Evolutionary conservation across 2,113 vertebrate species (phyloP).

Genomic region (Dolichotis patagonum): DNA sequence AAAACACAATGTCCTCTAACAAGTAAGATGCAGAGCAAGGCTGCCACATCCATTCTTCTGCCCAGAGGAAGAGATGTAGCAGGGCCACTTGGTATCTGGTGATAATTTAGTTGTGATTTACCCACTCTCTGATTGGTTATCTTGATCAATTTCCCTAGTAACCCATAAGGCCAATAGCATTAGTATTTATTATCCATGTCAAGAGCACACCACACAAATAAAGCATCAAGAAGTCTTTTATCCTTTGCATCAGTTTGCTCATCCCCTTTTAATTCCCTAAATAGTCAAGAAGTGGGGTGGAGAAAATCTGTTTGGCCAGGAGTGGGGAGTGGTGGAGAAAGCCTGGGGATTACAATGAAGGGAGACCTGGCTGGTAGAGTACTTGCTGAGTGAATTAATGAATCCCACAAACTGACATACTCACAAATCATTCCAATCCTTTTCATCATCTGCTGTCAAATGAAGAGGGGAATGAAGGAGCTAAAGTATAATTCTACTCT

Average conservation of each 20-base stretch:
- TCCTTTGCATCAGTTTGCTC: slow-evolving; percentile 18
- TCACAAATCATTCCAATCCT: neutral
- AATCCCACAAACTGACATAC: neutral
- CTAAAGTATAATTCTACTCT: neutral
- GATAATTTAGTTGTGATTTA: slow-evolving; percentile 64
- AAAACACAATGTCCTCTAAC: slow-evolving; percentile 39
- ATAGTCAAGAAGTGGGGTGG: neutral
- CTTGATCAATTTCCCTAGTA: slow-evolving; percentile 61
- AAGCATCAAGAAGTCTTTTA: slow-evolving; percentile 34
- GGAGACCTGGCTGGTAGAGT: neutral
- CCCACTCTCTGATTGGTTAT: slow-evolving; percentile 40
- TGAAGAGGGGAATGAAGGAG: neutral
- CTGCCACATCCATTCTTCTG: slow-evolving; percentile 48
- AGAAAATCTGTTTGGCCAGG: neutral
- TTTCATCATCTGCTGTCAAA: neutral
- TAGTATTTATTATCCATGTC: slow-evolving; percentile 9
- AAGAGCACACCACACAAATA: slow-evolving; percentile 40
- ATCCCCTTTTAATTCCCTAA: neutral
- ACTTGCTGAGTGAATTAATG: neutral
- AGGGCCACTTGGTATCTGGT: slow-evolving; percentile 38
- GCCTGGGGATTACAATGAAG: neutral
- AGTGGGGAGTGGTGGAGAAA: neutral
- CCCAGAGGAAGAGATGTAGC: neutral
- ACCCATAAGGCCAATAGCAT: slow-evolving; percentile 36
- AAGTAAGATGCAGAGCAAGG: slow-evolving; percentile 55